Evolutionary conservation across 30 jellyfish, hydroid and myxozoan species (phyloP).

Genomic region (Catostylus mosaicus): DNA sequence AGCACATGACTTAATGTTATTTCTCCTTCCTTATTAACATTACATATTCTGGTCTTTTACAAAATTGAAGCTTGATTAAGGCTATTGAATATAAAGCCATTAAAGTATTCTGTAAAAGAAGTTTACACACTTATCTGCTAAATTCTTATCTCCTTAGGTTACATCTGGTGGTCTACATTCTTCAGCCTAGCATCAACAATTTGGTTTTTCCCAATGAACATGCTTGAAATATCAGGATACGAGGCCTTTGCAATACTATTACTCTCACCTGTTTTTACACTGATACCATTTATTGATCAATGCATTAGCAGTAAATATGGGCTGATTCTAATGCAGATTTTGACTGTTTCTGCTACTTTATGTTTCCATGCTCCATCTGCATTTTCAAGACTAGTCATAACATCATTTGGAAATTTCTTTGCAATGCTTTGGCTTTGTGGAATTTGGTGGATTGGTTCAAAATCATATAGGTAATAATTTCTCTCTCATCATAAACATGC

Average conservation of each 20-base stretch:
- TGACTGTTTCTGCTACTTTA: conserved; percentile 44
- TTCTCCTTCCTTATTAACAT: too few relatives aligned
- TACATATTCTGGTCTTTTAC: too few relatives aligned
- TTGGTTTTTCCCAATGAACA: conserved; percentile 74
- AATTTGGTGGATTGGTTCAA: conserved; percentile 38
- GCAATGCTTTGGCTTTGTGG: conserved; percentile 81
- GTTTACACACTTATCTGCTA: too few relatives aligned
- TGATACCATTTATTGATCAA: conserved; percentile 38
- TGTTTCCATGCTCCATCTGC: conserved; percentile 76
- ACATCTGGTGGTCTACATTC: conserved; percentile 71
- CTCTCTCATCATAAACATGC: too few relatives aligned
- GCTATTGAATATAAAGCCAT: too few relatives aligned
- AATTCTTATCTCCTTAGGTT: conserved; percentile 32
- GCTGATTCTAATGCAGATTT: conserved; percentile 9
- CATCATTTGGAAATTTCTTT: conserved; percentile 46
- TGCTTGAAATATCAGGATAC: conserved; percentile 69
- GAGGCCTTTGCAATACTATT: conserved; percentile 68
- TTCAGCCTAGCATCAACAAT: conserved; percentile 78
- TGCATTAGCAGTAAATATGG: conserved; percentile 45
- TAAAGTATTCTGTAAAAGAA: not conserved
- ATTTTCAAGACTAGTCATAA: conserved; percentile 42
- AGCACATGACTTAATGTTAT: too few relatives aligned
- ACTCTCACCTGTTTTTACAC: conserved; percentile 65
- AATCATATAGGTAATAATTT: conserved; percentile 34
- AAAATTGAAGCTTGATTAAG: too few relatives aligned